Conservation (phyloP, 2,113 vertebrate genomes). For the Herpetotheres cachinnans region DNA sequence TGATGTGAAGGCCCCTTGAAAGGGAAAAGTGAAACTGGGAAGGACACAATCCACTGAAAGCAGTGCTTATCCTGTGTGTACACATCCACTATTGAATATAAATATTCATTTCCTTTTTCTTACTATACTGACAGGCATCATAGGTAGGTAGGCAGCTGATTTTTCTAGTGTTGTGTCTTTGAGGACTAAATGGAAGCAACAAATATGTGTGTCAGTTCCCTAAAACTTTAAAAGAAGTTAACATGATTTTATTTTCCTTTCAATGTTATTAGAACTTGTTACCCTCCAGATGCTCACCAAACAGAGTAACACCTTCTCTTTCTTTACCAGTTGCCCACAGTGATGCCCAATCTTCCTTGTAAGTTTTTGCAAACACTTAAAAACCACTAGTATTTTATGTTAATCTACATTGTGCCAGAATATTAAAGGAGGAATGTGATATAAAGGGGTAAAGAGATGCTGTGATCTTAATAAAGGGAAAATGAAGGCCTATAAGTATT, state of each 20-base stretch:
- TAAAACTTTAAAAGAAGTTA: neutral
- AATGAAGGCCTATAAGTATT: neutral
- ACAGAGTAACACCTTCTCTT: neutral
- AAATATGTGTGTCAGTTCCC: neutral
- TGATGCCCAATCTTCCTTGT: neutral
- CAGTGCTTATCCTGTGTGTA: neutral
- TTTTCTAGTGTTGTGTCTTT: neutral
- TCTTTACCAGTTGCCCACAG: neutral
- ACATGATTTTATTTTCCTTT: neutral
- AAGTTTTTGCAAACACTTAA: neutral
- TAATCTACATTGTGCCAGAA: neutral
- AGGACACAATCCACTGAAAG: neutral
- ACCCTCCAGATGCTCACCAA: neutral
- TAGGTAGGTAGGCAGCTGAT: neutral
- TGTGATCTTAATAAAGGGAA: neutral
- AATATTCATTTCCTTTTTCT: neutral
- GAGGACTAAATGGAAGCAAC: neutral
- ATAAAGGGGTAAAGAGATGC: neutral
- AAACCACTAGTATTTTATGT: neutral
- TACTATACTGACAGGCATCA: neutral
- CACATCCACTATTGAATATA: neutral
- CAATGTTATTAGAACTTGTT: neutral
- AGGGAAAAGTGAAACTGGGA: neutral
- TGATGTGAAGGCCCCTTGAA: neutral
- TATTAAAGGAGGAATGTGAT: neutral